Conservation (phyloP, 2,113 vertebrate species). For the Psettodes erumei region DNA sequence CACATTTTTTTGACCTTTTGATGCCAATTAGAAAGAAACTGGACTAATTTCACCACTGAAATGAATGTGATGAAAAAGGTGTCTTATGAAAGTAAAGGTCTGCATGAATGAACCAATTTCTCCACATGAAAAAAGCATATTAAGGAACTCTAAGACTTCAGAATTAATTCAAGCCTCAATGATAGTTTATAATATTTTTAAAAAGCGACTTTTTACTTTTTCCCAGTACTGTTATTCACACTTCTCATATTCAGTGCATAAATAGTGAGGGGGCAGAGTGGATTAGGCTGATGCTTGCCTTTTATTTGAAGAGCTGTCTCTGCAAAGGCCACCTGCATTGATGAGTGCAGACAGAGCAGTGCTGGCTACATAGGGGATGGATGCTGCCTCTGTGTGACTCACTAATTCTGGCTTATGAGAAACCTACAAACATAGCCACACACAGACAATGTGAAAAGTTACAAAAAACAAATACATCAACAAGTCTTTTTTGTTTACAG, state of each 20-base stretch:
- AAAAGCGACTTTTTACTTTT: not conserved
- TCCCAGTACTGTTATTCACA: not conserved
- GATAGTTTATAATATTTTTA: not conserved
- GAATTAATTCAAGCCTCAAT: not conserved
- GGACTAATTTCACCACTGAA: not conserved
- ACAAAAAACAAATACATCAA: slow-evolving; percentile 9
- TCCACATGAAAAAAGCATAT: slow-evolving; percentile 6
- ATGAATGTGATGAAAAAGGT: not conserved
- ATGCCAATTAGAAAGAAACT: slow-evolving; percentile 39
- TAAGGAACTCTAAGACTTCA: not conserved
- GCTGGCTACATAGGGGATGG: slow-evolving; percentile 90
- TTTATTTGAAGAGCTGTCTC: slow-evolving; percentile 86
- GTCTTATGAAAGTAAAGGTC: not conserved
- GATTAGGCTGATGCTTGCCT: slow-evolving; percentile 80
- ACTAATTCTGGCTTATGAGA: slow-evolving; percentile 90
- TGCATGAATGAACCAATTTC: not conserved
- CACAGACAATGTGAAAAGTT: not conserved
- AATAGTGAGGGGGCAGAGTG: not conserved
- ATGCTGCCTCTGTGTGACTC: slow-evolving; percentile 90
- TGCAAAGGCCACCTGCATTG: slow-evolving; percentile 89
- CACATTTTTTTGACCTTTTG: not conserved
- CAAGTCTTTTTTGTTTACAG: slow-evolving; percentile 11
- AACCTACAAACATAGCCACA: slow-evolving; percentile 79
- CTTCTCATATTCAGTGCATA: not conserved
- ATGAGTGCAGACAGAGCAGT: slow-evolving; percentile 91